These are phyloP conservation scores for Ascidia mentula DNA, from an alignment of 23 tunicate genomes.

Conservation along the genomic window DNA sequence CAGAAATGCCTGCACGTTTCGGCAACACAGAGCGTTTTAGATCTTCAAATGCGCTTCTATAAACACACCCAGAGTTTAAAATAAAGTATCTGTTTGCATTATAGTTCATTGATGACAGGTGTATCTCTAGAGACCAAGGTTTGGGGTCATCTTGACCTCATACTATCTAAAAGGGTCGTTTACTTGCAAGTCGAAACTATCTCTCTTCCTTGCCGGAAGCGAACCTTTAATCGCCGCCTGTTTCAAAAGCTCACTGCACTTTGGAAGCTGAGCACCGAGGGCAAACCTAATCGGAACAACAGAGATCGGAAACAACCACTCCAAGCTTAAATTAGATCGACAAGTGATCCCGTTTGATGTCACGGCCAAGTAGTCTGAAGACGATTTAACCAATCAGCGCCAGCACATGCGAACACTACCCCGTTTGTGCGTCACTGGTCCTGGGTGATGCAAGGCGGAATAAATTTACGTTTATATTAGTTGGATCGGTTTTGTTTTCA, in stretches of 20 bases:
- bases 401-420: neutral
- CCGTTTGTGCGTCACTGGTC: neutral
- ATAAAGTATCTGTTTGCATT: too few species aligned
- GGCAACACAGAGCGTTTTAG: too few species aligned
- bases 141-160: too few species aligned
- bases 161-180: too few species aligned
- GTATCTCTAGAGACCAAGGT: too few species aligned
- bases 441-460: neutral
- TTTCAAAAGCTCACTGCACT: neutral
- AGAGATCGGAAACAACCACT: neutral
- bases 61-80: too few species aligned
- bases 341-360: conserved; percentile 10
- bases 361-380: neutral
- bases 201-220: conserved; percentile 4
- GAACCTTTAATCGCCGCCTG: neutral
- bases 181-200: too few species aligned
- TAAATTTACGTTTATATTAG: neutral
- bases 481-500: neutral
- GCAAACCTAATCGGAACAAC: neutral
- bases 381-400: conserved; percentile 11
- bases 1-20: neutral
- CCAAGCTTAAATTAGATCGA: conserved; percentile 6
- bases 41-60: too few species aligned
- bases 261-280: neutral
- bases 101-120: too few species aligned